Base-by-base conservation (phyloP, 1,140 invertebrate species). In the Heliconius eleuchia region DNA sequence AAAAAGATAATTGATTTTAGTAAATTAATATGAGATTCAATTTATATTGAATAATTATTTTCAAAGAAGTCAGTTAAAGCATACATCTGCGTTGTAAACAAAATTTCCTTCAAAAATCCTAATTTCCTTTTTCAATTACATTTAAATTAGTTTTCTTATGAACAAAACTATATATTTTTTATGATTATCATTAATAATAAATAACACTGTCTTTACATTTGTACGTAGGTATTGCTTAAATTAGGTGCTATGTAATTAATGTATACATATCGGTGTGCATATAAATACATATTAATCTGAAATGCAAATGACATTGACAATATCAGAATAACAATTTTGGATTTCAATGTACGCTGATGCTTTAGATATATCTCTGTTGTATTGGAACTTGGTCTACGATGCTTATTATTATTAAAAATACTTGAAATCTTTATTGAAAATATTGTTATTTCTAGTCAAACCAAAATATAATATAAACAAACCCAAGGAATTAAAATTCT, bases 281-380 rank as follows among this genome's bases (percentile, higher is more conserved):
- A 89, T 88, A 88, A 84, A 83, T 85, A 88, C 83, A 83, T 83
- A 85, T 82, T 86, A 84, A 85, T 87, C 79, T 85, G 81, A 87
- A 88, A 91, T 93, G 90, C 92, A 88, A 83, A 89, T 91, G 91
- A 93, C 92, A 84, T 92, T 88, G 91, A 93, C 91, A 92, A 93
- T 92, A 93, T 92, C 84, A 86, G 86, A 66, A 89, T 90, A 85
- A 80, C 74, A 71, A 80, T 74, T 80, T 80, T 80, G 75, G 60
- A 80, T 77, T 80, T 80, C 76, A 77, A 77, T 74, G 55, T 82
- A 55, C 46, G 80, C 73, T 74, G 37, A 73, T 74, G 80, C 80
- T 81, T 73, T 76, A 81, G 73, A 46, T 60, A 46, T 78, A 30
- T 18, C 23, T 66, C 70, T 73, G 74, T 80, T 76, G 37, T 72